phyloP scores from a whole-genome alignment of 2,113 vertebrate genomes.

The Agapornis roseicollis region DNA sequence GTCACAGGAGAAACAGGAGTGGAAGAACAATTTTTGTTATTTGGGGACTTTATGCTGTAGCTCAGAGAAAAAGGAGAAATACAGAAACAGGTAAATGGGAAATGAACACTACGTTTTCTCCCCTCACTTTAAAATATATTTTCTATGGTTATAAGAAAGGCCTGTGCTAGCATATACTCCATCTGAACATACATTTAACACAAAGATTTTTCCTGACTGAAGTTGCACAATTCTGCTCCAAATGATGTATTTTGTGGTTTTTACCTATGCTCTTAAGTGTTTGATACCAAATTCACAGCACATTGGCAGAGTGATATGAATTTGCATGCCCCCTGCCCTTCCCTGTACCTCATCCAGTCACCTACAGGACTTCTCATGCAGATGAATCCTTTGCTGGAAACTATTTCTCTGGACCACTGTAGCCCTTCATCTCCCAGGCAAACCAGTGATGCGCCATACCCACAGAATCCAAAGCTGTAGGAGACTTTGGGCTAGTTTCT shows the following conservation, averaged over 20 bases:
- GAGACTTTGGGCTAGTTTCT: not conserved
- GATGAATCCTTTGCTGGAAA: not conserved
- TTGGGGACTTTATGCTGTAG: not conserved
- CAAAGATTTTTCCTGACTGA: not conserved
- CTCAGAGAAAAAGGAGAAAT: not conserved
- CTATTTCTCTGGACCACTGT: not conserved
- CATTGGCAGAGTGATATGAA: accelerated
- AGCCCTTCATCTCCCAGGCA: not conserved
- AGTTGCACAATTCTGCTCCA: not conserved
- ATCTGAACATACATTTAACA: not conserved
- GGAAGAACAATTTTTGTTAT: not conserved
- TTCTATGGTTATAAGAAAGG: not conserved
- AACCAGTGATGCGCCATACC: not conserved
- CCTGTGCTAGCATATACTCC: not conserved
- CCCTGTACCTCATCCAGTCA: not conserved
- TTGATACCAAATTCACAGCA: accelerated
- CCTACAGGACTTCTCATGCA: not conserved
- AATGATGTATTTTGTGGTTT: not conserved
- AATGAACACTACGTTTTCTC: accelerated
- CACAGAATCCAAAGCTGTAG: not conserved
- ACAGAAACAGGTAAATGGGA: not conserved
- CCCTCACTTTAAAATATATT: not conserved
- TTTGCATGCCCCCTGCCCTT: not conserved
- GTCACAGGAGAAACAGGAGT: not conserved
- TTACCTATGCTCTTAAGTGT: not conserved